Base-by-base conservation (phyloP, 64 coral and sea anemone species). In the Montipora efflorescens region DNA sequence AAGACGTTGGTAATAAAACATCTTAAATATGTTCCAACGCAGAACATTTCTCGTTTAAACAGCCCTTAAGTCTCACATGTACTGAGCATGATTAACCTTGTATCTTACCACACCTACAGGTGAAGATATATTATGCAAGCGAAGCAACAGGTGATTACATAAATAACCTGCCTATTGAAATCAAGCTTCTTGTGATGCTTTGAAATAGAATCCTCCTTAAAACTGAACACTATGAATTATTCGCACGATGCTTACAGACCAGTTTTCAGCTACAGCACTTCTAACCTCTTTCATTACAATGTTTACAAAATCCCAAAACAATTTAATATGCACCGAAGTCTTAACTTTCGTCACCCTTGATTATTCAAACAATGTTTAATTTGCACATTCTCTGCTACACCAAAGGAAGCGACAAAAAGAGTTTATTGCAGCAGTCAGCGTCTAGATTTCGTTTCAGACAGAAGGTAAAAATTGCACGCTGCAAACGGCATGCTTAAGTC, bases 161-260 rank as follows among this genome's bases (percentile, higher is more conserved):
- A 59, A 83, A 83, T 15, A 83, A 83, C 81, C 81, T 67, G 81
- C 59, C 47, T 48, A 55, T 72, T 52, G 64, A 86, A 70, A 70
- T 86, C 64, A 86, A 86, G 82, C 47, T 47, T n/a, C 4, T 19
- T 66, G 58, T 66, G 80, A 64, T 4, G 36, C 64, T 57, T 19
- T 50, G n/a, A 20, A 19, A 50, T 49, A 5, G 50, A 71, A 23
- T 71, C 46, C 1, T 71, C 6, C 23, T 13, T 23, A 48, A 2
- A 16, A 72, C 4, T 20, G n/a, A 16, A 20, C 18, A 64, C 10
- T 15, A 15, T 64, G 59, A 14, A 15, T 64, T 18, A 7, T 48
- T 49, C 53, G 53, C 10, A 57, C 53, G 10, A 8, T 57, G 53
- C 53, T 57, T 57, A 57, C 53, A 28, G 6, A 57, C 53, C 10